Evolutionary conservation across 2,113 vertebrate genomes (phyloP).

Genomic region (Probosciger aterrimus): DNA sequence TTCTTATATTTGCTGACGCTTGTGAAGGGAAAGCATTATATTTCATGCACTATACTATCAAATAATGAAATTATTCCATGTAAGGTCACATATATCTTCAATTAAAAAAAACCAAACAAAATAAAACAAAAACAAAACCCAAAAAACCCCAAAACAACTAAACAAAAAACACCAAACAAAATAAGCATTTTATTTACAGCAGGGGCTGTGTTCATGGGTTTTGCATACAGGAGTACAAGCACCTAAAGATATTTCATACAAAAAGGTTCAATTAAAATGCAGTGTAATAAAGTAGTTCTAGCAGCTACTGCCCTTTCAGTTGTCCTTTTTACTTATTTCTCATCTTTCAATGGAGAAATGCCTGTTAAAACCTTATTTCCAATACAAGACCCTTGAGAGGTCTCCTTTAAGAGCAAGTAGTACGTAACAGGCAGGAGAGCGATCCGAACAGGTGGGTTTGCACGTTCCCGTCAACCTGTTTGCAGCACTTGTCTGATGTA

Average conservation of each 20-base stretch:
- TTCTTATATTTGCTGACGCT: neutral
- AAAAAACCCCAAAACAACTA: neutral
- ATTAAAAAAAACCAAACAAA: neutral
- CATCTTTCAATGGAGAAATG: neutral
- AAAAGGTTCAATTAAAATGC: neutral
- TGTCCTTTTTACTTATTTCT: neutral
- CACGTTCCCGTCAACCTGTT: rapidly evolving
- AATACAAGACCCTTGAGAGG: neutral
- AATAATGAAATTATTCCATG: neutral
- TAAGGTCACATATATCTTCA: neutral
- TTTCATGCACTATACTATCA: rapidly evolving
- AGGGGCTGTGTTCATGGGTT: neutral
- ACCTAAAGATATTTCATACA: neutral
- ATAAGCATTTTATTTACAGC: neutral
- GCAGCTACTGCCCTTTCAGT: neutral
- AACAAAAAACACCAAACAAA: neutral
- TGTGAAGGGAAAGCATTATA: neutral
- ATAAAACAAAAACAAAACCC: neutral
- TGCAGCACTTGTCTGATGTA: neutral
- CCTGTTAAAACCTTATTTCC: neutral
- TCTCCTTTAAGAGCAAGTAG: neutral
- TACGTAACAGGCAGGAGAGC: neutral
- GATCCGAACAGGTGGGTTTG: neutral
- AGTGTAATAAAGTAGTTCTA: neutral
- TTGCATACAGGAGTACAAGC: neutral